phyloP scores from a whole-genome alignment of 35 echinoderm and acorn worm species.

The Anneissia japonica region DNA sequence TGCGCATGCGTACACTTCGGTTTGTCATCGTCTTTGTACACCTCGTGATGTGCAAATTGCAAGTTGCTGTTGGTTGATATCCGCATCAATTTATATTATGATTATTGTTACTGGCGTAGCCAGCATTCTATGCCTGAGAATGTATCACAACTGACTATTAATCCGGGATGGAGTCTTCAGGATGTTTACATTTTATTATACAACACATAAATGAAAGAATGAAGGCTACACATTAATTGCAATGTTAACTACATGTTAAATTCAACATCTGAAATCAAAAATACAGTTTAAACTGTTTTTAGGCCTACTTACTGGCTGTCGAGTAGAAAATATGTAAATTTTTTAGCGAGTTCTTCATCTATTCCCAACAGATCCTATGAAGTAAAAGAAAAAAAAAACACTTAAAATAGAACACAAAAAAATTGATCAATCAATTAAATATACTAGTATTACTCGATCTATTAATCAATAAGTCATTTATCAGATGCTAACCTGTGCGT shows the following conservation, averaged over 20 bases:
- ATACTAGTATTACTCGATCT: neutral
- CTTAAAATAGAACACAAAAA: neutral
- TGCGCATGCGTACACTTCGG: too few species aligned
- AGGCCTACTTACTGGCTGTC: constrained; percentile 48
- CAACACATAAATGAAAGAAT: neutral
- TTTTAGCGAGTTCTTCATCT: constrained; percentile 62
- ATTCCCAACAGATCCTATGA: constrained; percentile 84
- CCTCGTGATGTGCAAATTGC: neutral
- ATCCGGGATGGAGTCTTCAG: neutral
- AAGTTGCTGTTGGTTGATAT: neutral
- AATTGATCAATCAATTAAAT: neutral
- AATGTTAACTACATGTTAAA: neutral
- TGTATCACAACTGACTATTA: neutral
- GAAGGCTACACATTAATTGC: neutral
- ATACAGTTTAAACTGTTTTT: neutral
- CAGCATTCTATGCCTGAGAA: neutral
- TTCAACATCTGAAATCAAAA: neutral
- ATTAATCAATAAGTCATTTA: neutral
- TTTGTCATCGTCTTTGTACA: too few species aligned
- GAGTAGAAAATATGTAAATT: constrained; percentile 58
- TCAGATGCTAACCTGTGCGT: constrained; percentile 68
- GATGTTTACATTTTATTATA: neutral
- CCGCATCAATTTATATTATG: neutral
- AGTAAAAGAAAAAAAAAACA: neutral
- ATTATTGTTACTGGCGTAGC: neutral